These are phyloP conservation scores for Epinephelus lanceolatus DNA, from an alignment of 2,113 vertebrate genomes.

Conservation along the genomic window DNA sequence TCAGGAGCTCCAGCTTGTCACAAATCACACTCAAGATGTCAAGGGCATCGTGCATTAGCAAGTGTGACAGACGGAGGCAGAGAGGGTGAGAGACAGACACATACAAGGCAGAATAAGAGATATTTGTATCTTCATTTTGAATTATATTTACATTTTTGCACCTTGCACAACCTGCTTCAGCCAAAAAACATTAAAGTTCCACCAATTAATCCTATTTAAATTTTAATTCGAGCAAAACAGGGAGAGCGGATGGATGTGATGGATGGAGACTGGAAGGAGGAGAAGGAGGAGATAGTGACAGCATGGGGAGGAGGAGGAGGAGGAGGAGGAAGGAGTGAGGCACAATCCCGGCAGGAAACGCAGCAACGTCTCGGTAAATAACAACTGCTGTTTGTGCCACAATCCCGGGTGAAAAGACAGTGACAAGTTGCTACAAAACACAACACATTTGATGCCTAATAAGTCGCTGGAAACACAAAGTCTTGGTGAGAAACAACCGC, in stretches of 20 bases:
- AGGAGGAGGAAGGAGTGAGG: slow-evolving; percentile 6
- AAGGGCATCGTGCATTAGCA: slow-evolving; percentile 77
- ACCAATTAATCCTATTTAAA: slow-evolving; percentile 67
- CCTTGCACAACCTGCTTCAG: slow-evolving; percentile 43
- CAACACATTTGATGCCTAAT: too few species aligned
- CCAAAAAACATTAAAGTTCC: slow-evolving; percentile 42
- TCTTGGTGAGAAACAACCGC: too few species aligned
- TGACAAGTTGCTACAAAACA: too few species aligned
- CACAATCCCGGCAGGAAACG: too few species aligned
- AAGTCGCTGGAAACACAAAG: too few species aligned
- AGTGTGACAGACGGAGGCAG: slow-evolving; percentile 71
- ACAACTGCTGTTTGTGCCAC: too few species aligned
- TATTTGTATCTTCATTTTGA: slow-evolving; percentile 17
- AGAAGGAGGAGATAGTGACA: slow-evolving; percentile 71
- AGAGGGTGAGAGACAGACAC: slow-evolving; percentile 38
- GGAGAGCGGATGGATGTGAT: slow-evolving; percentile 36
- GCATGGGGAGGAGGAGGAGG: slow-evolving; percentile 45
- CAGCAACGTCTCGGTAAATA: too few species aligned
- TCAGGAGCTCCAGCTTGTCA: slow-evolving; percentile 75
- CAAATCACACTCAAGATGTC: slow-evolving; percentile 81
- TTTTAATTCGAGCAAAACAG: slow-evolving; percentile 57
- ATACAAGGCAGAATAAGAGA: slow-evolving; percentile 32
- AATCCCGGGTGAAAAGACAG: too few species aligned
- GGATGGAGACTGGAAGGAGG: slow-evolving; percentile 64
- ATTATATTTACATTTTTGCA: slow-evolving; percentile 39